These are phyloP conservation scores for Mormyrus proboscirostris DNA, from an alignment of 2,797 vertebrate genomes.

Conservation along the genomic window DNA sequence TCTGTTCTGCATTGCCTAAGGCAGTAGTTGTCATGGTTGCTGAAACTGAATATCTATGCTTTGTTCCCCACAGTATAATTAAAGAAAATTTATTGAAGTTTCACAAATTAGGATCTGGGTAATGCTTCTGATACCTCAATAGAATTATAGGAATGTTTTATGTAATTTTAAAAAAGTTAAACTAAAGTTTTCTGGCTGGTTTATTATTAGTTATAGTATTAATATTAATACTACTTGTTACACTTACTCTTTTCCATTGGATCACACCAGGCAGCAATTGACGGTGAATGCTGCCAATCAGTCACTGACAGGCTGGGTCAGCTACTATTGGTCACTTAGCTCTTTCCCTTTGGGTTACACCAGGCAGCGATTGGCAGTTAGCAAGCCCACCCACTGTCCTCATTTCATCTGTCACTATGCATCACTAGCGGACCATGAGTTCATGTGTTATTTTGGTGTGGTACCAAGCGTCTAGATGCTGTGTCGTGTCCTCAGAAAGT, in stretches of 20 bases:
- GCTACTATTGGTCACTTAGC: background rate
- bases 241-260: background rate
- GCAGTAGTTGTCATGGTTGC: background rate
- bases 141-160: background rate
- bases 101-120: background rate
- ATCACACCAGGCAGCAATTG: background rate
- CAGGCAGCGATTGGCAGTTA: background rate
- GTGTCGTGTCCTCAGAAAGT: background rate
- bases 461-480: background rate
- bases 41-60: background rate
- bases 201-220: background rate
- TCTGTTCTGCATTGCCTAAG: background rate
- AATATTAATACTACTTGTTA: background rate
- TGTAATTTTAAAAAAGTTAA: background rate
- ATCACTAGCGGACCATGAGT: background rate
- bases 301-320: background rate
- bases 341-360: background rate
- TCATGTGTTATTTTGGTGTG: background rate
- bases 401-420: background rate
- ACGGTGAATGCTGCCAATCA: background rate
- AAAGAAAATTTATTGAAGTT: background rate
- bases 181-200: background rate
- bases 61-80: background rate
- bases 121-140: background rate
- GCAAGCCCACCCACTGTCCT: background rate